phyloP scores from a whole-genome alignment of 2,888 invertebrate species.

The Leucophora obtusa region DNA sequence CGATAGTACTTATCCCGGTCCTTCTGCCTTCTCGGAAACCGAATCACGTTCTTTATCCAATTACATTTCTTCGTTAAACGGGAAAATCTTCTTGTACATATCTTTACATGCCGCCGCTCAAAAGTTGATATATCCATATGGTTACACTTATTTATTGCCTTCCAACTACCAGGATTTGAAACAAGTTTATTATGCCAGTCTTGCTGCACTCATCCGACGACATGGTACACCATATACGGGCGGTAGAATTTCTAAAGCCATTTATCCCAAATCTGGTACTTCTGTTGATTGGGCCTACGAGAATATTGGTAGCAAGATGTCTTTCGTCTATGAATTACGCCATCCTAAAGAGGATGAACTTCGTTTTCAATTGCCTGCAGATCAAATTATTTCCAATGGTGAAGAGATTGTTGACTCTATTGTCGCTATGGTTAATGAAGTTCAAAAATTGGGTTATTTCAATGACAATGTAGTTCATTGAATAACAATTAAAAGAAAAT shows the following conservation, averaged over 20 bases:
- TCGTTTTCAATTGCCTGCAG: slow-evolving; percentile 83
- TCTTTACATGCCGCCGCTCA: slow-evolving; percentile 88
- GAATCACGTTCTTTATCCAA: slow-evolving; percentile 81
- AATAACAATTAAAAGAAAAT: background rate
- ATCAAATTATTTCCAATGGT: slow-evolving; percentile 83
- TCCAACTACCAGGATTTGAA: slow-evolving; percentile 79
- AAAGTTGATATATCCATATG: slow-evolving; percentile 84
- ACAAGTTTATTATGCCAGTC: slow-evolving; percentile 70
- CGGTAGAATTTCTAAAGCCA: slow-evolving; percentile 79
- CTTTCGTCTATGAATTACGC: slow-evolving; percentile 83
- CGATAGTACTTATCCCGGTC: slow-evolving; percentile 83
- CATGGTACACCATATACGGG: slow-evolving; percentile 78
- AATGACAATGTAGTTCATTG: background rate
- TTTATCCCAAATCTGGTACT: slow-evolving; percentile 81
- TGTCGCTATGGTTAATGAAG: slow-evolving; percentile 77
- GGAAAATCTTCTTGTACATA: slow-evolving; percentile 82
- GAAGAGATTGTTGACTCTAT: slow-evolving; percentile 82
- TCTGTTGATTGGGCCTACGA: slow-evolving; percentile 84
- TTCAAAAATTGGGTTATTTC: slow-evolving; percentile 71
- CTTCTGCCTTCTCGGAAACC: slow-evolving; percentile 84
- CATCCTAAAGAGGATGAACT: slow-evolving; percentile 70
- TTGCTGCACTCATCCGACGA: slow-evolving; percentile 72
- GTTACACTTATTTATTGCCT: slow-evolving; percentile 80
- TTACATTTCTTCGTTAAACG: slow-evolving; percentile 80
- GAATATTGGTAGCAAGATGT: slow-evolving; percentile 80